phyloP scores from a whole-genome alignment of 2,113 vertebrate genomes.

The Platichthys stellatus region DNA sequence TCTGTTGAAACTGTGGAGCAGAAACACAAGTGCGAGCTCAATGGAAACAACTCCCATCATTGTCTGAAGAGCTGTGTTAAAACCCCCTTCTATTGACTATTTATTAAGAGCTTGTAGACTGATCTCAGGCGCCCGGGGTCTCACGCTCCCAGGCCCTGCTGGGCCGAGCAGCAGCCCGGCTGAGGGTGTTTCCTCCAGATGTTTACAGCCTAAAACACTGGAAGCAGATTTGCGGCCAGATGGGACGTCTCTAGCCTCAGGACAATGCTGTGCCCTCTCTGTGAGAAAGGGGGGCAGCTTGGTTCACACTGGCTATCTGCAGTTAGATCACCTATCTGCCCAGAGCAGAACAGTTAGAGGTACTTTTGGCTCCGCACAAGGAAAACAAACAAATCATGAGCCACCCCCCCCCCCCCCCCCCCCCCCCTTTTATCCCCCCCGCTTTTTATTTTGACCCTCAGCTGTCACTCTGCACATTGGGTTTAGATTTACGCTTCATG shows the following conservation, averaged over 20 bases:
- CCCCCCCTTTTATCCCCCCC: not conserved
- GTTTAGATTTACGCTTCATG: not conserved
- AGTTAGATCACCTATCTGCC: slow-evolving; percentile 52
- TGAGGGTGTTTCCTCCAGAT: slow-evolving; percentile 63
- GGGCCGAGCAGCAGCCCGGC: not conserved
- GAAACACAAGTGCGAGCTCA: not conserved
- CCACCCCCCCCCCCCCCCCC: slow-evolving; percentile 2
- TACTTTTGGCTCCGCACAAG: slow-evolving; percentile 8
- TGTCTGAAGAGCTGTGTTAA: not conserved
- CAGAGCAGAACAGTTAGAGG: slow-evolving; percentile 24
- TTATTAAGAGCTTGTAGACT: not conserved
- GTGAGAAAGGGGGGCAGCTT: slow-evolving; percentile 52
- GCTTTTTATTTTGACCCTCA: not conserved
- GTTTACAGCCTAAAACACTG: slow-evolving; percentile 44
- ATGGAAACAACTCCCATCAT: no score
- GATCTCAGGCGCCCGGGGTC: not conserved
- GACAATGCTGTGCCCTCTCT: slow-evolving; percentile 34
- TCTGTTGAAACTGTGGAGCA: not conserved
- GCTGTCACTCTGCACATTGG: not conserved
- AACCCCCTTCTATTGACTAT: not conserved
- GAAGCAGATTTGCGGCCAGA: slow-evolving; percentile 44
- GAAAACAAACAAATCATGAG: slow-evolving; percentile 57
- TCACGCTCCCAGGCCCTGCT: no score
- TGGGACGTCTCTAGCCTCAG: slow-evolving; percentile 9
- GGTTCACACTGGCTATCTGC: slow-evolving; percentile 70